Evolutionary conservation across 2,888 invertebrate genomes (phyloP), one percentile per base, ranked within the genome.

Genomic region (Trimorus sp.): DNA sequence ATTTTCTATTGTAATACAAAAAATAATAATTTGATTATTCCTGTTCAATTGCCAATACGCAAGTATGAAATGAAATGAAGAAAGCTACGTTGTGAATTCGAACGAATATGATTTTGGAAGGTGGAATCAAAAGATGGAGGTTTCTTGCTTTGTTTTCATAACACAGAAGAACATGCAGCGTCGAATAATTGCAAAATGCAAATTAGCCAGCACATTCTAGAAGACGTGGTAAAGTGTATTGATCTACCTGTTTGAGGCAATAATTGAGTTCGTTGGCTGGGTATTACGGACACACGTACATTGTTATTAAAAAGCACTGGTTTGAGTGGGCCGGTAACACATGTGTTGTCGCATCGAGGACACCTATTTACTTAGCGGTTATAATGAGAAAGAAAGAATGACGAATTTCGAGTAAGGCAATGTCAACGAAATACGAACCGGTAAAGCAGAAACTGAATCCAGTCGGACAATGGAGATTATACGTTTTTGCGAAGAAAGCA

Each of bases 241-340:
- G 66, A 75, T 66, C 63, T 63, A 73, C 56, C 53, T 66, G 75
- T 45, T 75, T 68, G 11, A 68, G 53, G 59, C 37, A 60, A 75
- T 53, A 68, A n/a, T 60, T 45, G 75, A 68, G 68, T 75, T 66
- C 60, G 48, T 75, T 75, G 45, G 66, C 66, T 60, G 8, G 45
- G 59, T 36, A 38, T 60, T 75, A 74, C 54, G 42, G 26, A 53
- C 49, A 74, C 26, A 56, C 15, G 54, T 42, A 37, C n/a, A 53
- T 9, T 26, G 59, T 63, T 63, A 56, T 73, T 63, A 49, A 53
- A 73, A 48, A 37, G 49, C 53, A 62, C 73, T 73, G 38, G 62
- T 12, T 56, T 9, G 53, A 54, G 54, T 62, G 48, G 53, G 56
- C 4, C 7, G 36, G 62, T 26, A 5, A 53, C 14, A 40, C 14